A percentile compares a stretch with the other conserved stretches of the same genome.
Conservation (phyloP, 2,797 vertebrate genomes). For the Sylvia borin region DNA sequence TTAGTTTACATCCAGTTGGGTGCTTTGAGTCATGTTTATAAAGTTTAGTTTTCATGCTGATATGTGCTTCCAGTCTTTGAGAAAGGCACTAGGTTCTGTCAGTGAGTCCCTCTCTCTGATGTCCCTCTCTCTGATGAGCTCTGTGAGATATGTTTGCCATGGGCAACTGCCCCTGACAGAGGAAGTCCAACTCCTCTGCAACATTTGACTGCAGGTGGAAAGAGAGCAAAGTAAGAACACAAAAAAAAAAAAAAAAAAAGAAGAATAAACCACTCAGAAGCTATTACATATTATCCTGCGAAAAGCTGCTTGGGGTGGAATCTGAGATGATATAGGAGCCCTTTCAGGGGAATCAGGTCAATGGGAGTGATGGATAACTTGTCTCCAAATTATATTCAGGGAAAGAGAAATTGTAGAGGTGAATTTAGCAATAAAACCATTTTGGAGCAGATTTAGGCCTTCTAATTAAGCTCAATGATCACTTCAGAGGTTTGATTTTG, state of each 20-base stretch:
- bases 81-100: neutral
- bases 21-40: neutral
- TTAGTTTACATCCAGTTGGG: constrained; percentile 5
- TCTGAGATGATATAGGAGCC: neutral
- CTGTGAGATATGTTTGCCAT: neutral
- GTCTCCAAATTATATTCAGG: neutral
- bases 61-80: neutral
- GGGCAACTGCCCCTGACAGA: neutral
- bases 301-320: neutral
- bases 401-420: neutral
- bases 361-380: neutral
- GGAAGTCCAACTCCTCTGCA: neutral
- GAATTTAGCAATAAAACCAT: neutral
- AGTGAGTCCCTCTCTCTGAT: neutral
- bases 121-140: neutral
- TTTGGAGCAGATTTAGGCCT: neutral
- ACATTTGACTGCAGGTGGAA: neutral
- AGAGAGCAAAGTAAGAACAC: neutral
- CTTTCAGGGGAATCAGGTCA: neutral
- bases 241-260: neutral
- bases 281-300: neutral
- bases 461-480: neutral
- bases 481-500: neutral
- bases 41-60: neutral
- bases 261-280: neutral